Evolutionary conservation across 2,113 vertebrate genomes (phyloP).

Genomic region (Coturnix japonica): DNA sequence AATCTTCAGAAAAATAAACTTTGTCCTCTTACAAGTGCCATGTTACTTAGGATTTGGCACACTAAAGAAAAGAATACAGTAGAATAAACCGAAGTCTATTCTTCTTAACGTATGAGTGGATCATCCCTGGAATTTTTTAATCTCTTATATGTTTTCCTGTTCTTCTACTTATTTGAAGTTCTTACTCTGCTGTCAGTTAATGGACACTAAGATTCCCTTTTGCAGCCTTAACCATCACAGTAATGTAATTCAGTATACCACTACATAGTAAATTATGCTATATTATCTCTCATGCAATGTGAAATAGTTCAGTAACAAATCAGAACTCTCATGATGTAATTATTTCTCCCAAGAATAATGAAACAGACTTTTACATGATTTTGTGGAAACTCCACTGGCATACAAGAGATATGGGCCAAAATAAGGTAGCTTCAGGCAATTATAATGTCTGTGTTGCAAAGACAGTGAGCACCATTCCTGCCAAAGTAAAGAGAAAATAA

Average conservation of each 20-base stretch:
- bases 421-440: neutral
- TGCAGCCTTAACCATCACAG: neutral
- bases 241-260: neutral
- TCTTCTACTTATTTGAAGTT: neutral
- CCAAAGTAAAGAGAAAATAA: neutral
- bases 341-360: neutral
- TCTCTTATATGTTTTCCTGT: neutral
- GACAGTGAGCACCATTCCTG: neutral
- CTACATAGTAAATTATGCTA: neutral
- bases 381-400: neutral
- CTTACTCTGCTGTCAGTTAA: neutral
- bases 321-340: neutral
- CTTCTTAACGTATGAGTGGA: neutral
- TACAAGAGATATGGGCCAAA: neutral
- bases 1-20: neutral
- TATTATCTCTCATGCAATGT: neutral
- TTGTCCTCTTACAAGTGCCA: neutral
- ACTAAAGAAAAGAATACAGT: neutral
- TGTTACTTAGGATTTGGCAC: neutral
- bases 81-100: neutral
- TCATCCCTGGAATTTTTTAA: neutral
- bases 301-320: neutral
- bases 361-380: neutral
- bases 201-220: neutral
- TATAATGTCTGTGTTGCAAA: fast-evolving